Conservation (phyloP, 2,113 vertebrate genomes). For the Neogale vison region DNA sequence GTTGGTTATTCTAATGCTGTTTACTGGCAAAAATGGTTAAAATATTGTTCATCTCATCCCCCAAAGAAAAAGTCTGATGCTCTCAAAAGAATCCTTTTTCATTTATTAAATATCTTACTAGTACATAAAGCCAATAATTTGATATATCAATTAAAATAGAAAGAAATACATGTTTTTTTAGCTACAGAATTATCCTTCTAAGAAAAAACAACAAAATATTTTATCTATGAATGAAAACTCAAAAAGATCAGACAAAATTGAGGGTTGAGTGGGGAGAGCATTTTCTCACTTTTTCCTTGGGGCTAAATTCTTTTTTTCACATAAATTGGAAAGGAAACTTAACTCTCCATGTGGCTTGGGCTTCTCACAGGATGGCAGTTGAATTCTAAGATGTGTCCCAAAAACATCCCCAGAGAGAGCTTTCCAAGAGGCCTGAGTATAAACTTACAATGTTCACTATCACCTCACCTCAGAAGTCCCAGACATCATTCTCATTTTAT, state of each 20-base stretch:
- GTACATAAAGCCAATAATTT: not conserved
- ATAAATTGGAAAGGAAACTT: not conserved
- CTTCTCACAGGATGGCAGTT: not conserved
- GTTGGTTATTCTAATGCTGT: not conserved
- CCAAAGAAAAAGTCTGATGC: not conserved
- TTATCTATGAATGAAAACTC: not conserved
- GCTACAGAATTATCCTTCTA: not conserved
- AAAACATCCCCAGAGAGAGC: not conserved
- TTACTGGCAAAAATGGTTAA: not conserved
- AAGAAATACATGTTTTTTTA: not conserved
- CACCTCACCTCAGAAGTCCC: not conserved
- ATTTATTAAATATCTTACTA: not conserved
- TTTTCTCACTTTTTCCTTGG: not conserved
- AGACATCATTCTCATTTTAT: not conserved
- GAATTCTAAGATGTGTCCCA: not conserved
- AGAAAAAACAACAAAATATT: not conserved
- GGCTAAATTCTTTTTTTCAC: not conserved
- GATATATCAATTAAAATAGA: not conserved
- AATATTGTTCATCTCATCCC: not conserved
- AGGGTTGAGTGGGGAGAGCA: not conserved
- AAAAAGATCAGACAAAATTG: not conserved
- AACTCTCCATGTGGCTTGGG: not conserved
- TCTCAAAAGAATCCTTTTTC: not conserved
- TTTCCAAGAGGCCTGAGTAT: not conserved
- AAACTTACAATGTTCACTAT: not conserved